These are phyloP conservation scores for Lagria hirta DNA, from an alignment of 2,888 invertebrate genomes.

Conservation along the genomic window DNA sequence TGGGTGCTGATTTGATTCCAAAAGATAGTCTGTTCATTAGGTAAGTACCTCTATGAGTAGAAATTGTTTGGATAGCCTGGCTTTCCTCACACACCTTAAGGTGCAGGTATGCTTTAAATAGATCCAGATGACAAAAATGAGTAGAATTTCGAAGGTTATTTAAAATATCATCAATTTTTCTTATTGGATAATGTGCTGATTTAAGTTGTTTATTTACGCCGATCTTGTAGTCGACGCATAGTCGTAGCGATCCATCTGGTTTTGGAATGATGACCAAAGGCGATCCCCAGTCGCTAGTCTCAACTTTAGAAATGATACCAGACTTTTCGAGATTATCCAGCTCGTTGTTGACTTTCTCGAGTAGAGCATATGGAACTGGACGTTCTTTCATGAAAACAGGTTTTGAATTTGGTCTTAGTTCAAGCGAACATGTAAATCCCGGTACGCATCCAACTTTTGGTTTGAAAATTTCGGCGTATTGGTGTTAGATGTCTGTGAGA, in stretches of 20 bases:
- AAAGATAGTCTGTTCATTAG: slow-evolving; percentile 22
- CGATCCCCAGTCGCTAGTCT: slow-evolving; percentile 29
- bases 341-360: not conserved
- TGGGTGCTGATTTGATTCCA: slow-evolving; percentile 33
- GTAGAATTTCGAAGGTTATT: slow-evolving; percentile 31
- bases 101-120: slow-evolving; percentile 39
- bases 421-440: too few relatives aligned
- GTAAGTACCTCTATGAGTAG: slow-evolving; percentile 35
- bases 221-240: slow-evolving; percentile 34
- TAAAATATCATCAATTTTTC: slow-evolving; percentile 32
- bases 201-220: slow-evolving; percentile 33
- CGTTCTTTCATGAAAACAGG: too few relatives aligned
- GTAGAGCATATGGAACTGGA: not conserved
- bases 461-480: too few relatives aligned
- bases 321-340: not conserved
- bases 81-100: slow-evolving; percentile 29
- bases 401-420: too few relatives aligned
- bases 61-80: slow-evolving; percentile 31
- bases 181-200: slow-evolving; percentile 27
- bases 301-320: slow-evolving; percentile 17
- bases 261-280: slow-evolving; percentile 31
- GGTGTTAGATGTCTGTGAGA: too few relatives aligned
- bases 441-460: too few relatives aligned
- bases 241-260: slow-evolving; percentile 24
- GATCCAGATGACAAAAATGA: slow-evolving; percentile 37